Evolutionary conservation across 2,888 invertebrate species (phyloP), one percentile per base, ranked within the genome.

Genomic region (Tenthredo livida): DNA sequence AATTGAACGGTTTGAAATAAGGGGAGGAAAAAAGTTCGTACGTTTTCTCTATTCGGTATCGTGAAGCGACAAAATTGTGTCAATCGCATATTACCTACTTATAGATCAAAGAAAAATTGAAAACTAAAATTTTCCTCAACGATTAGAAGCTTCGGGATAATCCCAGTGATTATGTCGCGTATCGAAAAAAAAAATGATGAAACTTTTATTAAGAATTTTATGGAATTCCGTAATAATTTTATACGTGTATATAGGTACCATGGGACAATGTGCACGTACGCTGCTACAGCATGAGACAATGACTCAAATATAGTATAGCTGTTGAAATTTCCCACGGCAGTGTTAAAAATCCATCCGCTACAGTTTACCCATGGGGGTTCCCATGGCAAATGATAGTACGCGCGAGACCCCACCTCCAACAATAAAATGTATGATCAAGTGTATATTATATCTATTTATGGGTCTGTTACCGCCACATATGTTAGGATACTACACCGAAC

Each of bases 351-450:
- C 67, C 80, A 87, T 87, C 86, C 86, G 86, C 85, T 70, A 87
- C 61, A 80, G 86, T 88, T 88, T 87, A 88, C 86, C 85, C 37
- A n/a, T 21, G 77, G 47, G n/a, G 86, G 88, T 87, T 87, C 88
- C 88, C 87, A 86, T 84, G 88, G 86, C 75, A 89, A 90, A 91
- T 90, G 90, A 90, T 88, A 90, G 88, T 85, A 87, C 80, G 54
- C 85, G 40, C 25, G 86, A 70, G 29, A 43, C 67, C 83, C 87
- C 87, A 54, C 54, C 54, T 54, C 87, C 87, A 85, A 88, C 89
- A 88, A 89, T 87, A 88, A 89, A 87, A 88, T 87, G 85, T 86
- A 87, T 50, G 47, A 85, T 85, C 85, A 84, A 87, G 86, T 85
- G 85, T 84, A 67, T 85, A 85, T 87, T 88, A 87, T 86, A 87